Conservation (phyloP, 2,113 vertebrate genomes). For the Rhabdomys dilectus region DNA sequence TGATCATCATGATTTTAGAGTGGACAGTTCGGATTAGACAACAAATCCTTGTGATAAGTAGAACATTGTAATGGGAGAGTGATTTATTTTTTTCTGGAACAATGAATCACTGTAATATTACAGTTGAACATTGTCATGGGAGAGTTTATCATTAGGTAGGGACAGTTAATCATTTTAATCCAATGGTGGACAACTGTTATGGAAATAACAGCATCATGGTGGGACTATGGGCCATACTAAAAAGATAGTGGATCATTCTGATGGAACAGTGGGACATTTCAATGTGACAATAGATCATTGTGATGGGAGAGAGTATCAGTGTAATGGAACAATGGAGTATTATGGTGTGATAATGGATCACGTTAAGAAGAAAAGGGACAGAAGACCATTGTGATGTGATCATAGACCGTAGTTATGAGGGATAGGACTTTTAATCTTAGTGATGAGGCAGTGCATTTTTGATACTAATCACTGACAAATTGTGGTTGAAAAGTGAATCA, state of each 20-base stretch:
- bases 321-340: background rate
- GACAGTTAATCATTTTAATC: background rate
- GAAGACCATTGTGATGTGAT: background rate
- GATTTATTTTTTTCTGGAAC: background rate
- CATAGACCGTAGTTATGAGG: background rate
- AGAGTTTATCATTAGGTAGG: background rate
- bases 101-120: background rate
- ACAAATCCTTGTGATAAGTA: background rate
- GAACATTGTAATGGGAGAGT: background rate
- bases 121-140: background rate
- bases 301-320: background rate
- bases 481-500: background rate
- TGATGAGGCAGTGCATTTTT: background rate
- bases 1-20: background rate
- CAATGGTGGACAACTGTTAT: background rate
- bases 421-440: background rate
- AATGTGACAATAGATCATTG: background rate
- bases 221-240: background rate
- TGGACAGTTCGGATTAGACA: background rate
- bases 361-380: background rate
- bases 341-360: background rate
- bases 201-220: background rate
- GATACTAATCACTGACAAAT: background rate
- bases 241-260: background rate
- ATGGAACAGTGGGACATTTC: background rate